A percentile compares a stretch with the other conserved stretches of the same genome.
phyloP scores from a whole-genome alignment of 1,140 invertebrate species.

The Tetramorium simillimum region DNA sequence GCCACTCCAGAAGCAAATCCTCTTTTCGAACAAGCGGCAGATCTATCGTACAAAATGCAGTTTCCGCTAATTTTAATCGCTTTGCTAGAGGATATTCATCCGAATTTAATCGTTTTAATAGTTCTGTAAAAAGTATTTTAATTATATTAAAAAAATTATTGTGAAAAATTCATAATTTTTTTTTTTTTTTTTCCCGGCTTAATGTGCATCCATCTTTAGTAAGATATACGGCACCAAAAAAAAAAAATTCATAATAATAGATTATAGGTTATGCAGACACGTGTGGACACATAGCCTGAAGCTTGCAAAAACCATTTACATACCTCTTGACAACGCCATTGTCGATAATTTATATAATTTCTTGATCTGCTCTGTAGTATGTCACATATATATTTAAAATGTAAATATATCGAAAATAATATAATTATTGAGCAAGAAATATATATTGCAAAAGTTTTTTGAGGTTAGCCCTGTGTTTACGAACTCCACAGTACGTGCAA shows the following conservation, averaged over 20 bases:
- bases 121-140: constrained; percentile 60
- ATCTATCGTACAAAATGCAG: constrained; percentile 71
- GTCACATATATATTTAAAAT: neutral
- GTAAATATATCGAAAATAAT: neutral
- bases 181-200: too few species aligned
- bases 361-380: neutral
- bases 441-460: neutral
- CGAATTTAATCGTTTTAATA: constrained; percentile 64
- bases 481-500: too few species aligned
- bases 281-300: neutral
- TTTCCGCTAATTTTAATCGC: constrained; percentile 81
- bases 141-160: constrained; percentile 9
- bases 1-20: constrained; percentile 74
- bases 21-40: constrained; percentile 73
- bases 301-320: constrained; percentile 13
- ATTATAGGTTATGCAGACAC: constrained; percentile 1
- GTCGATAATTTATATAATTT: neutral
- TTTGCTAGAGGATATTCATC: constrained; percentile 75
- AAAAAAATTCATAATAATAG: neutral
- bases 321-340: constrained; percentile 69
- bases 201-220: too few species aligned
- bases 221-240: too few species aligned
- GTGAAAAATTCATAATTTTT: neutral
- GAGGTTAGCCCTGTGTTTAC: neutral
- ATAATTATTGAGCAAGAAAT: neutral